These are phyloP conservation scores for Hydrochoerus hydrochaeris DNA, from an alignment of 2,113 vertebrate species.

Conservation along the genomic window DNA sequence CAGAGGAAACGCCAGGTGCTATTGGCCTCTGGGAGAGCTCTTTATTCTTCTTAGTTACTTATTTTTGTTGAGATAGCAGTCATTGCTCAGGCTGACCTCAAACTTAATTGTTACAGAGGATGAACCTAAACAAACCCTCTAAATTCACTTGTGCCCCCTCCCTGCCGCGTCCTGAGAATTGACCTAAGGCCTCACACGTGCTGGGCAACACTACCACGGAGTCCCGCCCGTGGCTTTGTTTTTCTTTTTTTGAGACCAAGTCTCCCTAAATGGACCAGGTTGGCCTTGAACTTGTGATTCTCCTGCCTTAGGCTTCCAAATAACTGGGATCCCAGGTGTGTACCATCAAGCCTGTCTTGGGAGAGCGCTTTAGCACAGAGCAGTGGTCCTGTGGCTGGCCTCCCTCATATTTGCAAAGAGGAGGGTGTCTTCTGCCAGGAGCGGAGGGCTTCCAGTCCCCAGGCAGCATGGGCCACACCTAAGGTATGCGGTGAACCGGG, in stretches of 20 bases:
- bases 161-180: neutral
- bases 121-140: neutral
- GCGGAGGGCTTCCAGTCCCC: neutral
- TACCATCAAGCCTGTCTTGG: too few species aligned
- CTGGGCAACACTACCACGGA: neutral
- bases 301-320: neutral
- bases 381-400: neutral
- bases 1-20: neutral
- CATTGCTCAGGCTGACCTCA: neutral
- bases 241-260: neutral
- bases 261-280: neutral
- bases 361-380: neutral
- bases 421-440: neutral
- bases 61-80: neutral
- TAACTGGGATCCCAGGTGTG: neutral
- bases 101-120: neutral
- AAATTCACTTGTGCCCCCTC: neutral
- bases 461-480: neutral
- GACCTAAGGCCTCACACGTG: neutral
- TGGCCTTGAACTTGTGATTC: neutral
- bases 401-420: neutral
- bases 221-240: neutral
- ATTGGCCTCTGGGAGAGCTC: neutral
- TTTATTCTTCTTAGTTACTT: neutral
- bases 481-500: neutral